Percentiles rank a stretch among this genome's conserved stretches.
phyloP scores from a whole-genome alignment of 2,113 vertebrate genomes.

The Crocuta crocuta region DNA sequence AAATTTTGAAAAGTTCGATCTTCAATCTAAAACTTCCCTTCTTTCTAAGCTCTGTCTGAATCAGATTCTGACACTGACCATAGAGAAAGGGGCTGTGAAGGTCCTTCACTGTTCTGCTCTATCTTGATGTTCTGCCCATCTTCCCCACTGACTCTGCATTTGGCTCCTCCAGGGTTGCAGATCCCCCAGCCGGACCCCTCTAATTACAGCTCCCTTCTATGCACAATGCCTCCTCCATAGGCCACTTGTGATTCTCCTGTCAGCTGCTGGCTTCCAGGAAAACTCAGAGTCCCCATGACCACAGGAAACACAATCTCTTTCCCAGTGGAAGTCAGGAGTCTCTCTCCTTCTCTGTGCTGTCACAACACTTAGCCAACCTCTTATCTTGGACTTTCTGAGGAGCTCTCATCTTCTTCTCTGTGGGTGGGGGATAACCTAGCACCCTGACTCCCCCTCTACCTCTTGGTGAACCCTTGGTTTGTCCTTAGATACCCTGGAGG shows the following conservation, averaged over 20 bases:
- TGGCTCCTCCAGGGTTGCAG: neutral
- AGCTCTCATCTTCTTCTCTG: neutral
- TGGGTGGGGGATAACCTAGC: neutral
- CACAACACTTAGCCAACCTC: neutral
- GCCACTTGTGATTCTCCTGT: neutral
- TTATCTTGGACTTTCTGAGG: neutral
- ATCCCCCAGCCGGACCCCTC: neutral
- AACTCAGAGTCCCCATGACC: neutral
- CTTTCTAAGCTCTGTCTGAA: neutral
- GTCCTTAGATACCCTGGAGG: neutral
- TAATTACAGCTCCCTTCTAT: neutral
- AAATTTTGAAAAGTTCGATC: neutral
- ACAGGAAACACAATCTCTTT: neutral
- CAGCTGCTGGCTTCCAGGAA: neutral
- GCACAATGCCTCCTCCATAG: neutral
- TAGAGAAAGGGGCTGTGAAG: neutral
- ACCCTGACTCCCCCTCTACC: neutral
- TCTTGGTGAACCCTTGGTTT: neutral
- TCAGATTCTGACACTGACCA: neutral
- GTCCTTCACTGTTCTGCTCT: neutral
- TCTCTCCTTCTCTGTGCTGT: neutral
- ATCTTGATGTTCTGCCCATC: neutral
- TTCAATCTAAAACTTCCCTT: neutral
- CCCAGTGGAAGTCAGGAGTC: neutral
- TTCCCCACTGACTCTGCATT: neutral